Conservation (phyloP, 2,888 invertebrate species). For the Leucophora obtusa region DNA sequence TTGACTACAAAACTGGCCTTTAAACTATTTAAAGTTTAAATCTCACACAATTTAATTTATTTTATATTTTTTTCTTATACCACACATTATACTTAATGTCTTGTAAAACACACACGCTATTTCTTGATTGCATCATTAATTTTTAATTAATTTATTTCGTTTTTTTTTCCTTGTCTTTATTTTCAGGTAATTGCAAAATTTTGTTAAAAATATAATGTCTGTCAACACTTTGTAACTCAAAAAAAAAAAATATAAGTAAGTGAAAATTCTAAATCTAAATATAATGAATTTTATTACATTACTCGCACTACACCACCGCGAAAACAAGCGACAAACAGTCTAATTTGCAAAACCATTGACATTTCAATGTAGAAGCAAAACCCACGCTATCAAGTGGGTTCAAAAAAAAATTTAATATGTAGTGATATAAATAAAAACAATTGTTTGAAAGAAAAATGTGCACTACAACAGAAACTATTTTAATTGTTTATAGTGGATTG, state of each 20-base stretch:
- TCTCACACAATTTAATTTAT: neutral
- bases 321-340: constrained; percentile 8
- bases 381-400: neutral
- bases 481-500: constrained; percentile 5
- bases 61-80: neutral
- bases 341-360: constrained; percentile 1
- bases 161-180: constrained; percentile 18
- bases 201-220: constrained; percentile 23
- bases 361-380: neutral
- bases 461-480: neutral
- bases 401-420: neutral
- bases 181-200: constrained; percentile 44
- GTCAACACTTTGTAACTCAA: constrained; percentile 30
- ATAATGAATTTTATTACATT: constrained; percentile 24
- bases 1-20: too few relatives aligned
- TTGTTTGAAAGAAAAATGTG: neutral
- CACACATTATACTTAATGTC: neutral
- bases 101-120: neutral
- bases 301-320: neutral
- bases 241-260: neutral
- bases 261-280: neutral
- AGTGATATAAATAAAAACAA: neutral
- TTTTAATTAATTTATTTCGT: constrained; percentile 28
- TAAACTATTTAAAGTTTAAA: too few relatives aligned
- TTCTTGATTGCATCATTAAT: constrained; percentile 19